Percentiles rank a stretch among this genome's conserved stretches.
Conservation (phyloP, 2,888 invertebrate genomes). For the Cephus sareptanus region DNA sequence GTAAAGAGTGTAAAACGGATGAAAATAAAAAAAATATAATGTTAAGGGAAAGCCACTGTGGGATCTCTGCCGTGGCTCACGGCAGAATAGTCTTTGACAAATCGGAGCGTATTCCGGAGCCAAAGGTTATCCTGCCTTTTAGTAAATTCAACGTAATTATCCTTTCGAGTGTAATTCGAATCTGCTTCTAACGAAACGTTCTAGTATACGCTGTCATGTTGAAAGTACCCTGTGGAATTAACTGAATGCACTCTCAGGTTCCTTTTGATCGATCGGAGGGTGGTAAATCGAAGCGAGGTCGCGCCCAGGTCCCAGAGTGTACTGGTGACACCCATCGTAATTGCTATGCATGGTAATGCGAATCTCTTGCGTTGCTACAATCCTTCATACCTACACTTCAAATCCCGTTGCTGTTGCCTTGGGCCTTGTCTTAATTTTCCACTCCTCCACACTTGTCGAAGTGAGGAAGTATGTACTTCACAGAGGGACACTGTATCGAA, state of each 20-base stretch:
- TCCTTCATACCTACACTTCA: not conserved
- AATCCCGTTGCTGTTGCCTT: not conserved
- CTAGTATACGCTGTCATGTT: too few relatives aligned
- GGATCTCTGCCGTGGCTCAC: not conserved
- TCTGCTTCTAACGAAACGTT: too few relatives aligned
- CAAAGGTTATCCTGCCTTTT: not conserved
- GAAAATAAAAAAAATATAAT: not conserved
- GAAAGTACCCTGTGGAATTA: too few relatives aligned
- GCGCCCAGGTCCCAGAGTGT: too few relatives aligned
- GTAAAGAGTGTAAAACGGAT: not conserved
- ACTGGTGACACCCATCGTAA: too few relatives aligned
- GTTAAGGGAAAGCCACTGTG: not conserved
- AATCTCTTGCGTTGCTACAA: not conserved
- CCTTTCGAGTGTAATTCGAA: too few relatives aligned
- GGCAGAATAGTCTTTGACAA: not conserved
- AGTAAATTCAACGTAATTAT: too few relatives aligned
- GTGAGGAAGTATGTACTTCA: not conserved
- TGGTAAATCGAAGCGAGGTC: too few relatives aligned
- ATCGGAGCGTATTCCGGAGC: not conserved
- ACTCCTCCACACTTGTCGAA: not conserved
- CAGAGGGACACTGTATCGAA: not conserved
- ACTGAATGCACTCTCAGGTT: too few relatives aligned
- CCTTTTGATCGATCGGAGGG: too few relatives aligned
- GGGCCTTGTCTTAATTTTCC: not conserved
- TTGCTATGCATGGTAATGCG: not conserved